Evolutionary conservation across 2,113 vertebrate species (phyloP), one percentile per base, ranked within the genome.

Genomic region (Cisticola juncidis): DNA sequence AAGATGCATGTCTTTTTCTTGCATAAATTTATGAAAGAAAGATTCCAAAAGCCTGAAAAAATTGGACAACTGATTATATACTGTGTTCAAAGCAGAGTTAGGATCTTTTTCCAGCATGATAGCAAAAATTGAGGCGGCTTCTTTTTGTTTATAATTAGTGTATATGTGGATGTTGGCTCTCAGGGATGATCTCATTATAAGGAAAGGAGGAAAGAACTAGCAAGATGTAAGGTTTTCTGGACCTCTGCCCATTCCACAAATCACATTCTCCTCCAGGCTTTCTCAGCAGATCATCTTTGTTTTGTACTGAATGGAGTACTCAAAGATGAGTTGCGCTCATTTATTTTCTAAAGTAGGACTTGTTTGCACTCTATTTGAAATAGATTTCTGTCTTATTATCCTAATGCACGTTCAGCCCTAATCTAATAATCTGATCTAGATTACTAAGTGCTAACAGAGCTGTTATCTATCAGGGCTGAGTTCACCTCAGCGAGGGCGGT

Each of bases 341-440:
- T 95, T 93, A 54, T 78, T 96, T 92, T 73, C 69, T 71, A 40
- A 96, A 94, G 83, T 23, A 90, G 91, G 47, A 14, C 81, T 96
- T 90, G 81, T 93, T 94, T 81, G 61, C 86, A 77, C 78, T 95
- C 54, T 51, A 6, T 90, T 86, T 95, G 57, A 81, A 82, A 92
- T 86, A 95, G 90, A 95, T 92, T 96, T 94, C 81, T 94, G 61
- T 71, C 20, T 85, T 57, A 82, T 96, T 97, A 88, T 84, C 44
- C 58, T 88, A 88, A 90, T 92, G 50, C 91, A 94, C 2, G 3
- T 81, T 91, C 92, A 38, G 26, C n/a, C 65, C 81, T 94, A 93
- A 95, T 94, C 80, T 94, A 89, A 94, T 97, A 95, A 93, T 96
- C 94, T 94, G 88, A 40, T 93, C 62, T 47, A 74, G 96, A 94